A percentile compares a stretch with the other conserved stretches of the same genome.
Conservation (phyloP, 2,888 invertebrate genomes). For the Malacosoma neustria region DNA sequence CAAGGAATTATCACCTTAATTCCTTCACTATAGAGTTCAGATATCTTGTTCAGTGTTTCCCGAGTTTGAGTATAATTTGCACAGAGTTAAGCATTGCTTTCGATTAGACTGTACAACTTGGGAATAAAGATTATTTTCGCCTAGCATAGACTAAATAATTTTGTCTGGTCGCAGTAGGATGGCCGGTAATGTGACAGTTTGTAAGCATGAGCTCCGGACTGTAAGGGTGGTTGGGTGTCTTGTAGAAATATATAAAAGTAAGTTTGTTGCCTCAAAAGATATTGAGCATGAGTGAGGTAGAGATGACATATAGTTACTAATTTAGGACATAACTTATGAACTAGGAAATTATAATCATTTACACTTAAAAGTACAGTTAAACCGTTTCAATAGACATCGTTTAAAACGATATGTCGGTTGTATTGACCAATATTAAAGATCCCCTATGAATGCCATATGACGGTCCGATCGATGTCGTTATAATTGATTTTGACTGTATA, state of each 20-base stretch:
- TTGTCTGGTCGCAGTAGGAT: slow-evolving; percentile 50
- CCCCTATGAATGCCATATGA: no score
- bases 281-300: no score
- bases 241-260: slow-evolving; percentile 60
- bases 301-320: no score
- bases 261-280: slow-evolving; percentile 30
- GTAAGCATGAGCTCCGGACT: slow-evolving; percentile 69
- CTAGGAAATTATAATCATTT: no score
- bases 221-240: slow-evolving; percentile 30
- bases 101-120: slow-evolving; percentile 18
- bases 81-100: slow-evolving; percentile 24
- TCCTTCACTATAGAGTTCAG: slow-evolving; percentile 31
- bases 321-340: no score
- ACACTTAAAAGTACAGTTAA: no score
- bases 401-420: no score
- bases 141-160: slow-evolving; percentile 16
- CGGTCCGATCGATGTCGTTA: no score
- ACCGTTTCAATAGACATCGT: no score
- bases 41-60: slow-evolving; percentile 27
- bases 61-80: slow-evolving; percentile 16
- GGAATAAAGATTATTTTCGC: slow-evolving; percentile 33
- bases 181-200: slow-evolving; percentile 71
- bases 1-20: slow-evolving; percentile 28
- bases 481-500: no score
- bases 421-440: no score